Evolutionary conservation across 2,113 vertebrate genomes (phyloP).

Genomic region (Tupaia chinensis): DNA sequence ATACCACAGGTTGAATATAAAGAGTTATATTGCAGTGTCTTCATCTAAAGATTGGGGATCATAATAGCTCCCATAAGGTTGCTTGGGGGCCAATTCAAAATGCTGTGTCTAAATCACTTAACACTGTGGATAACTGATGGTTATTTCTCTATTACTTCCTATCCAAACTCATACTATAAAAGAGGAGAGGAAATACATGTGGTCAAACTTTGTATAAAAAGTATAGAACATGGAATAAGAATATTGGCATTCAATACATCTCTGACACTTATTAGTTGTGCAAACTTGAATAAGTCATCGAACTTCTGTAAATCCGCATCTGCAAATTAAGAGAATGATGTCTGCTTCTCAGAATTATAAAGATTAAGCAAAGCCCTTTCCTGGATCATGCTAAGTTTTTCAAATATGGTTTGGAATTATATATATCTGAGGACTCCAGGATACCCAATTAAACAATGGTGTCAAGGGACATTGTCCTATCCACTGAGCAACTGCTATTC

Average conservation of each 20-base stretch:
- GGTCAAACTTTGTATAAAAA: background rate
- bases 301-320: background rate
- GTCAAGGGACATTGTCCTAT: background rate
- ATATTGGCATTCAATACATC: background rate
- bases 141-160: background rate
- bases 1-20: background rate
- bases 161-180: background rate
- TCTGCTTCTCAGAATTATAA: background rate
- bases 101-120: background rate
- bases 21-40: background rate
- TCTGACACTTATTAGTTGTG: background rate
- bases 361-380: background rate
- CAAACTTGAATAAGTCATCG: background rate
- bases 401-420: background rate
- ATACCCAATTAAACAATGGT: background rate
- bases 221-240: background rate
- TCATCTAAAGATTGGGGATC: background rate
- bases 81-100: background rate
- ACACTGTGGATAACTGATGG: background rate
- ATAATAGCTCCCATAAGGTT: background rate
- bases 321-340: background rate
- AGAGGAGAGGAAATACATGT: background rate
- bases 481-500: background rate
- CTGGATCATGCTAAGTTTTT: background rate
- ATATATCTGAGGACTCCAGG: background rate